Conservation (phyloP, 2,113 vertebrate genomes). For the Bagarius yarrelli region DNA sequence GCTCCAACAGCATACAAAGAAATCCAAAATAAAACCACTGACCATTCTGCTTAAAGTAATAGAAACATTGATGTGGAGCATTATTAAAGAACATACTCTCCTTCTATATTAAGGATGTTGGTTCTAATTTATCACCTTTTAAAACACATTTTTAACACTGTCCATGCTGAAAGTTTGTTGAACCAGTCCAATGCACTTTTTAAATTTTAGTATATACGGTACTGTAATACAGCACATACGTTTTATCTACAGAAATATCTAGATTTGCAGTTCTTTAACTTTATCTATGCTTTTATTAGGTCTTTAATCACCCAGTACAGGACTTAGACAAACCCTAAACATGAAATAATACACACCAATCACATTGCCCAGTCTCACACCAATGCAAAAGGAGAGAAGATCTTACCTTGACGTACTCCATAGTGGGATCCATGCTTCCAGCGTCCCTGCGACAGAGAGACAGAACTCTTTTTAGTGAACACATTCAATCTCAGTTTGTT, state of each 20-base stretch:
- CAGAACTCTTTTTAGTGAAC: slow-evolving; percentile 52
- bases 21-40: background rate
- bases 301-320: background rate
- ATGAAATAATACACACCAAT: background rate
- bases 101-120: too few species aligned
- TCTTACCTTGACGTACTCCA: slow-evolving; percentile 87
- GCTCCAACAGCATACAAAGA: background rate
- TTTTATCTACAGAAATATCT: background rate
- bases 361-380: background rate
- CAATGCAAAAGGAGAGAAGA: background rate
- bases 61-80: background rate
- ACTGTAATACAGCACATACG: background rate
- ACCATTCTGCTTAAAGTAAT: too few species aligned
- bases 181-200: background rate
- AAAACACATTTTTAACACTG: background rate
- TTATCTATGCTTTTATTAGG: background rate
- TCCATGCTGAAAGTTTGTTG: background rate
- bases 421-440: slow-evolving; percentile 67
- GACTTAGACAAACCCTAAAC: background rate
- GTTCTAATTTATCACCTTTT: too few species aligned
- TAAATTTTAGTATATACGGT: background rate
- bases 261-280: background rate
- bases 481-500: slow-evolving; percentile 32
- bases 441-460: slow-evolving; percentile 71
- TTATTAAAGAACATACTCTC: background rate